These are phyloP conservation scores for Eublepharis macularius DNA, from an alignment of 2,113 vertebrate genomes.

Conservation along the genomic window DNA sequence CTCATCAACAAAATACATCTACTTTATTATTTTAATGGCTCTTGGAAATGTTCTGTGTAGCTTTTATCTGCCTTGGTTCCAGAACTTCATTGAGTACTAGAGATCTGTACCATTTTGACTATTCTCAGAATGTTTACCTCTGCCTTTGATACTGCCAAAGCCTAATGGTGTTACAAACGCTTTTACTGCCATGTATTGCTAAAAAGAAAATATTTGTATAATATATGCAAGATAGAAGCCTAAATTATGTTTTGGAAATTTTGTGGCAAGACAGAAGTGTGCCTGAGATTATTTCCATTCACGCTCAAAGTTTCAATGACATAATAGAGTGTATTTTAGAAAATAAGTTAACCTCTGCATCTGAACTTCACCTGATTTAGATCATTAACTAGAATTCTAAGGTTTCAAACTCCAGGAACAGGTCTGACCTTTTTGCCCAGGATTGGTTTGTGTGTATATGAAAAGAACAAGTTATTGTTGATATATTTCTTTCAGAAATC, in stretches of 20 bases:
- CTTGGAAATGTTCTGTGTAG: neutral
- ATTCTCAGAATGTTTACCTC: conserved; percentile 23
- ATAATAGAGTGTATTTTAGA: conserved; percentile 54
- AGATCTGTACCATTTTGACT: neutral
- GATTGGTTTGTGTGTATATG: conserved; percentile 27
- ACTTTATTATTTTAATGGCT: conserved; percentile 25
- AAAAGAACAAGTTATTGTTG: conserved; percentile 28
- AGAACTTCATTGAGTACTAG: neutral
- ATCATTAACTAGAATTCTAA: conserved; percentile 54
- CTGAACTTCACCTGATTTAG: conserved; percentile 56
- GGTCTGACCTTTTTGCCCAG: conserved; percentile 14
- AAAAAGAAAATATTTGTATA: conserved; percentile 45
- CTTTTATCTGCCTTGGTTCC: neutral
- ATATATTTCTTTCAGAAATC: conserved; percentile 27
- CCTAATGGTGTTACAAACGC: conserved; percentile 28
- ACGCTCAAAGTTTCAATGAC: conserved; percentile 64
- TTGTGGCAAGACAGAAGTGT: conserved; percentile 26
- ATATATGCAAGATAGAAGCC: conserved; percentile 34
- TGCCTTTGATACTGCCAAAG: conserved; percentile 35
- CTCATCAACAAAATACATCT: conserved; percentile 48
- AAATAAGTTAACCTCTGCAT: conserved; percentile 57
- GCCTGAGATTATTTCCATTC: conserved; percentile 64
- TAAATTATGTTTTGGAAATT: conserved; percentile 38
- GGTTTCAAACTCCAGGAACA: conserved; percentile 39
- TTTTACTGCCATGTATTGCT: conserved; percentile 53